Evolutionary conservation across 2,888 invertebrate genomes (phyloP), one percentile per base, ranked within the genome.

Genomic region (Lampropteryx suffumata): DNA sequence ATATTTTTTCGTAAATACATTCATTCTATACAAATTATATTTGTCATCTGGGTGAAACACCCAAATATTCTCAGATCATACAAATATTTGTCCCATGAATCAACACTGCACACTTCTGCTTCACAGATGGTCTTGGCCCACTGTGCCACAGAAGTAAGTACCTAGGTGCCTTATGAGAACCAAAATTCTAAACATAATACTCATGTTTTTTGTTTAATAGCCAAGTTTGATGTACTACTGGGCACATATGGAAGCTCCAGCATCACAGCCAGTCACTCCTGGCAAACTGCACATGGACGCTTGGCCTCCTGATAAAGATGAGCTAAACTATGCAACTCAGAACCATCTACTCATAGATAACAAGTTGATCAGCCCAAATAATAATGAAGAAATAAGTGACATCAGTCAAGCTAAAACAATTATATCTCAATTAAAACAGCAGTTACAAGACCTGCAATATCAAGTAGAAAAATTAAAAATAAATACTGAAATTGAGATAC

Each of bases 181-280:
- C 12, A 8, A 24, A 17, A 17, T 17, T n/a, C n/a, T n/a, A 17
- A 17, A 2, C 2, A 17, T 17, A 2, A 24, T 24, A 6, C 5
- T 6, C 24, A 26, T 11, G 0, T 34, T 85, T 92, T 26, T 39
- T 17, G 12, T 37, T n/a, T 14, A 12, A 24, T 84, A 97, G 97
- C 95, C 96, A 51, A 96, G 95, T 82, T 92, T 95, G 73, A 96
- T 97, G 95, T 98, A 98, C 85, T 96, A 94, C 78, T 98, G 97
- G 97, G 93, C 96, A 14, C 95, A 96, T 76, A 94, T 95, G 59
- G 96, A 96, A 81, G 84, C 92, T 37, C 92, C 94, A 45, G 87
- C 92, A 28, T 88, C 92, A 37, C 92, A 93, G 57, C 93, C 95
- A 27, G 86, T 93, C 50, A 94, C 95, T 11, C 96, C 96, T 0